Evolutionary conservation across 2,888 invertebrate genomes (phyloP), one percentile per base, ranked within the genome.

Genomic region (Xylota sylvarum): DNA sequence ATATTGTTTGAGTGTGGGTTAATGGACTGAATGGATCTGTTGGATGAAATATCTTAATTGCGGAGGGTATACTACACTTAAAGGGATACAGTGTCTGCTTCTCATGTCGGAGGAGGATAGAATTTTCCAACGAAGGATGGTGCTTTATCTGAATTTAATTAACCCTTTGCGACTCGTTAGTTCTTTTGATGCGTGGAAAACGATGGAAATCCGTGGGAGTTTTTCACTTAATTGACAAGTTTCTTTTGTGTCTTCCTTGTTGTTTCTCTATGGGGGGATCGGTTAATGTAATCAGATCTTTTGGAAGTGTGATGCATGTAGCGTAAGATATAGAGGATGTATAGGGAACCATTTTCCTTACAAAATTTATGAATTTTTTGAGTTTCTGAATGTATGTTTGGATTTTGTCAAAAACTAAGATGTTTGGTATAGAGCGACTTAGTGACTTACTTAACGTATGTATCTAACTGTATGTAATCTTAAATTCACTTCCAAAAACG

Each of bases 71-170:
- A 14, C 14, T 40, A n/a, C 23, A 4, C 12, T 5, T n/a, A 32
- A 52, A 73, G 65, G 50, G 40, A 58, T n/a, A 56, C 55, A 23
- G 32, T 19, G 12, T 37, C 27, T 52, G 27, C 14, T 43, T n/a
- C 58, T 40, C 23, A 40, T 73, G 65, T 80, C 58, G 14, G 46
- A 73, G 73, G 65, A 73, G 73, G 58, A 80, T 50, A 50, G 48
- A 12, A 12, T 72, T 72, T 72, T 72, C 48, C 48, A 85, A 58
- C 60, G 52, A 37, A 65, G 46, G 60, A 76, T 81, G 65, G 37
- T 56, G 30, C 60, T 64, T 72, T 85, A 85, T 85, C 81, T 85
- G 85, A 76, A 81, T 85, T 85, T 85, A 85, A 85, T 85, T 85
- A 85, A 81, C 85, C 85, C 81, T 65, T 76, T 81, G 52, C 46